Conservation (phyloP, 1,140 invertebrate species). For the Hylyphantes graminicola region DNA sequence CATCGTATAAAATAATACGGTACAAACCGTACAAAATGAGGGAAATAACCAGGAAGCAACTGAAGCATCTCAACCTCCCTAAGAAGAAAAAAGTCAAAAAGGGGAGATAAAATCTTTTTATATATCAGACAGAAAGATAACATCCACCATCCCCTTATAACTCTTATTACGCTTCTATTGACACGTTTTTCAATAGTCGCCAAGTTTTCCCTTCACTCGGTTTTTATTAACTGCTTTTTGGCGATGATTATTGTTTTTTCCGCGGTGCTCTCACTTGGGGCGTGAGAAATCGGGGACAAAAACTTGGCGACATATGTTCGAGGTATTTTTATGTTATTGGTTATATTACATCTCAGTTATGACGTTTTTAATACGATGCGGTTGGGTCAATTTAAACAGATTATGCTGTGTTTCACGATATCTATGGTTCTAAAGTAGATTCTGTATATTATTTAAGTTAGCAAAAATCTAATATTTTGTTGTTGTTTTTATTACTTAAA, state of each 20-base stretch:
- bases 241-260: conserved; percentile 40
- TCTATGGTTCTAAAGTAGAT: too few relatives aligned
- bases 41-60: conserved; percentile 16
- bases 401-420: too few relatives aligned
- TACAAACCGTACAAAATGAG: neutral
- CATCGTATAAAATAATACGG: too few relatives aligned
- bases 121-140: conserved; percentile 17
- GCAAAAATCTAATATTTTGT: too few relatives aligned
- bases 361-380: neutral
- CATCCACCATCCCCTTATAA: neutral
- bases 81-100: neutral
- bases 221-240: conserved; percentile 21
- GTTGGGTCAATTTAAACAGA: neutral
- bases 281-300: conserved; percentile 50
- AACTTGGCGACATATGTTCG: conserved; percentile 45
- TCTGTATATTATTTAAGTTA: too few relatives aligned
- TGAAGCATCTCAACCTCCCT: neutral
- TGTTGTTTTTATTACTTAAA: too few relatives aligned
- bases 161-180: conserved; percentile 31
- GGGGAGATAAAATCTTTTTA: neutral
- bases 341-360: neutral
- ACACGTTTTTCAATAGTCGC: conserved; percentile 47
- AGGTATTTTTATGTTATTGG: conserved; percentile 30
- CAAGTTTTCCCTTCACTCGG: conserved; percentile 24
- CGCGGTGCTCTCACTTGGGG: conserved; percentile 53